Conservation (phyloP, 1,140 invertebrate genomes). For the Glossosoma conforme region DNA sequence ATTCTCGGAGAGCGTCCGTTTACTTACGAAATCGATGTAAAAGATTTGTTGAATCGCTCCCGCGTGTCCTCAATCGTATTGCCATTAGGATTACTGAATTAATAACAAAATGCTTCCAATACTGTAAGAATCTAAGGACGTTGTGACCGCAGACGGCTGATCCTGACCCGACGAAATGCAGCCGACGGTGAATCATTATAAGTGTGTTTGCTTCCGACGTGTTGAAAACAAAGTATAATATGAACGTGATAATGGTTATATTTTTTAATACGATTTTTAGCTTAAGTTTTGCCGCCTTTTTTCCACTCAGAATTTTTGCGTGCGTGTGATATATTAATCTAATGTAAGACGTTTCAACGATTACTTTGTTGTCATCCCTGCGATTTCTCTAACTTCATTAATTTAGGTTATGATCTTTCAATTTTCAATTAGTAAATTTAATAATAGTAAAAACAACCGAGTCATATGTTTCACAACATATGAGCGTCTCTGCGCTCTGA, state of each 20-base stretch:
- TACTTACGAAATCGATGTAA: too few species aligned
- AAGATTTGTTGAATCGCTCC: constrained; percentile 24
- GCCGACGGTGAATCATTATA: constrained; percentile 2
- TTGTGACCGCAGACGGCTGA: too few species aligned
- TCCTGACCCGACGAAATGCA: not conserved
- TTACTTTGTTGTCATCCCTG: too few species aligned
- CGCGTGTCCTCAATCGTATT: constrained; percentile 30
- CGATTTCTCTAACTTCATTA: too few species aligned
- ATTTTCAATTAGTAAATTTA: too few species aligned
- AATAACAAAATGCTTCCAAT: constrained; percentile 33
- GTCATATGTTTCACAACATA: too few species aligned
- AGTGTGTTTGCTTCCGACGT: too few species aligned
- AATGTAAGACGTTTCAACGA: constrained; percentile 23
- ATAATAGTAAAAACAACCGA: too few species aligned
- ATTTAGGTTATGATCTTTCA: too few species aligned
- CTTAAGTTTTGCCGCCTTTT: constrained; percentile 29
- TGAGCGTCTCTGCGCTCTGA: too few species aligned
- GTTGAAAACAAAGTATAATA: constrained; percentile 9
- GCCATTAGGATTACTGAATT: constrained; percentile 29
- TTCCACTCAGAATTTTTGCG: constrained; percentile 28
- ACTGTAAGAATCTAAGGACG: constrained; percentile 7
- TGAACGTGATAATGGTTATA: not conserved
- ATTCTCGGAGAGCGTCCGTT: too few species aligned
- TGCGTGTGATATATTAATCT: constrained; percentile 32
- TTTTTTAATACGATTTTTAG: constrained; percentile 6